Evolutionary conservation across 2,113 vertebrate species (phyloP).

Genomic region (Pyrgilauda ruficollis): DNA sequence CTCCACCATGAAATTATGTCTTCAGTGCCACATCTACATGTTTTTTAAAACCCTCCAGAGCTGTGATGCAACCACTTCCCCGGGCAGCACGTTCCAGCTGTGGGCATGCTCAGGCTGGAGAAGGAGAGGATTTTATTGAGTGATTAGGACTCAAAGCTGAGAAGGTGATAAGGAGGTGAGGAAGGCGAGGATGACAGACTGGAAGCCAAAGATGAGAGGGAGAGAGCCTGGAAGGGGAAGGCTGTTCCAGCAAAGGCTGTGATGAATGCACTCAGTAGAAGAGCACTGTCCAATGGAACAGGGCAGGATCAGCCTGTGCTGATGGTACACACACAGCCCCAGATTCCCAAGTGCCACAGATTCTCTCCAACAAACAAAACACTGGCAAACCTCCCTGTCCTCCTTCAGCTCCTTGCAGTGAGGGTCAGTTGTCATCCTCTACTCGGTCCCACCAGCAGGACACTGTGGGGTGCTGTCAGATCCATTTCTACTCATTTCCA

Average conservation of each 20-base stretch:
- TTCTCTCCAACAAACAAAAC: not conserved
- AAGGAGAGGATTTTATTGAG: not conserved
- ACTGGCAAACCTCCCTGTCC: not conserved
- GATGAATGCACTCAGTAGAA: accelerated
- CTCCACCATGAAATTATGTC: not conserved
- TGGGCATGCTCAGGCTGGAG: not conserved
- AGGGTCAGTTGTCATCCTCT: not conserved
- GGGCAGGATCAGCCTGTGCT: not conserved
- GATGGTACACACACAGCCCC: not conserved
- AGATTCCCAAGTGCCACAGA: not conserved
- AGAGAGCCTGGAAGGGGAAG: not conserved
- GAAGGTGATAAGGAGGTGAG: not conserved
- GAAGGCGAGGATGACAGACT: not conserved
- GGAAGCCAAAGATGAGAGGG: not conserved
- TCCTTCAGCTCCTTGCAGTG: not conserved
- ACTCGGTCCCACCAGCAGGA: not conserved
- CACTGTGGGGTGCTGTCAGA: not conserved
- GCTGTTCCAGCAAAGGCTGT: not conserved
- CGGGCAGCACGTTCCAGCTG: not conserved
- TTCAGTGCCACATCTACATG: not conserved
- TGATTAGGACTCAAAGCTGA: not conserved
- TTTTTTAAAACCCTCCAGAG: not conserved
- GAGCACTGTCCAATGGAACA: not conserved
- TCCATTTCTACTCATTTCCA: not conserved
- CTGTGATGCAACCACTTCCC: not conserved